phyloP scores from a whole-genome alignment of 2,888 invertebrate genomes.

The Tenthredo scrophulariae region DNA sequence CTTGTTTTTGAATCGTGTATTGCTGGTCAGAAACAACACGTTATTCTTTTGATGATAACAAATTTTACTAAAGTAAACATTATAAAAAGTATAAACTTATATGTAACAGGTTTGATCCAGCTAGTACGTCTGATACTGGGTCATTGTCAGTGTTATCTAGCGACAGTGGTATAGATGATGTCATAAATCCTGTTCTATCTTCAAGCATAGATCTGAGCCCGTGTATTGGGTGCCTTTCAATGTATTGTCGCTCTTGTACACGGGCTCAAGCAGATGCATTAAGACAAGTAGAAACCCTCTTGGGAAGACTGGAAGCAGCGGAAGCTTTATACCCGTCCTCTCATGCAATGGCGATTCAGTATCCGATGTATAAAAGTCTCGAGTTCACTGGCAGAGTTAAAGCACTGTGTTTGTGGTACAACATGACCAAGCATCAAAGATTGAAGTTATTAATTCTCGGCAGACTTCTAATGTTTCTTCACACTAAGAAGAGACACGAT shows the following conservation, averaged over 20 bases:
- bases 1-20: neutral
- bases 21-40: neutral
- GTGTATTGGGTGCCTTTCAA: slow-evolving; percentile 86
- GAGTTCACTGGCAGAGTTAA: slow-evolving; percentile 85
- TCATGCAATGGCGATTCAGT: slow-evolving; percentile 87
- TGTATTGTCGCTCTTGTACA: slow-evolving; percentile 86
- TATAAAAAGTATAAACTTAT: slow-evolving; percentile 59
- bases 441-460: slow-evolving; percentile 89
- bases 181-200: slow-evolving; percentile 54
- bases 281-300: slow-evolving; percentile 85
- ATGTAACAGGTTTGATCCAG: slow-evolving; percentile 52
- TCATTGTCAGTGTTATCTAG: slow-evolving; percentile 14
- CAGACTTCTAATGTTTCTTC: slow-evolving; percentile 81
- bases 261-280: slow-evolving; percentile 88
- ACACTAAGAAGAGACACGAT: slow-evolving; percentile 69
- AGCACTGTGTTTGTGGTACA: slow-evolving; percentile 95
- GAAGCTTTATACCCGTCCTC: slow-evolving; percentile 92
- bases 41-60: neutral
- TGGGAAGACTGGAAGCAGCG: slow-evolving; percentile 87
- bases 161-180: slow-evolving; percentile 40
- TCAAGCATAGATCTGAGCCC: slow-evolving; percentile 65
- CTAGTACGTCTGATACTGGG: slow-evolving; percentile 57
- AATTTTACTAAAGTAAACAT: neutral
- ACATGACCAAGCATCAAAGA: slow-evolving; percentile 91
- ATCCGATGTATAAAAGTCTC: slow-evolving; percentile 84